These are phyloP conservation scores for Chironomus riparius DNA, from an alignment of 2,888 invertebrate genomes.

Conservation along the genomic window DNA sequence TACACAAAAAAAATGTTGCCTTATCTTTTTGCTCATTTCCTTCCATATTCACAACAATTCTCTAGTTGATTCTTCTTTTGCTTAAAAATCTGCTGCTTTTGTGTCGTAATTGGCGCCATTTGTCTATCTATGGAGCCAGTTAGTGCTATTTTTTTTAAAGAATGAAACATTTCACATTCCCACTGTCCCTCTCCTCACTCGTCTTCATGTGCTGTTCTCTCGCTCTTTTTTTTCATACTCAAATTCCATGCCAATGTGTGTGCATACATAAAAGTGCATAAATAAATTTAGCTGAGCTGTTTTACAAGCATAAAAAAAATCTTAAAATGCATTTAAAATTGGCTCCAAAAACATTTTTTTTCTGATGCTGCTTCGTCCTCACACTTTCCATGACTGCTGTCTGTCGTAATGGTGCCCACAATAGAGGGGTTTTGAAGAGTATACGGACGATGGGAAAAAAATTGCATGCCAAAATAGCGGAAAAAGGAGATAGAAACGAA, in stretches of 20 bases:
- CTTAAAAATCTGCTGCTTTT: not conserved
- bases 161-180: conserved; percentile 1
- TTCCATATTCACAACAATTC: too few relatives aligned
- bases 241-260: conserved; percentile 10
- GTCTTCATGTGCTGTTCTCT: not conserved
- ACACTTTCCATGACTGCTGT: not conserved
- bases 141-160: conserved; percentile 11
- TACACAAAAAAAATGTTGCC: not conserved
- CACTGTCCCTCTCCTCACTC: too few relatives aligned
- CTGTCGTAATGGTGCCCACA: too few relatives aligned
- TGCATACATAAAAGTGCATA: conserved; percentile 10
- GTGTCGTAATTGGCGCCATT: conserved; percentile 25
- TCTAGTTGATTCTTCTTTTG: not conserved
- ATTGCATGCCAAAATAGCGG: too few relatives aligned
- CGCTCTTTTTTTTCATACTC: not conserved
- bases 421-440: not conserved
- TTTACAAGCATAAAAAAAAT: not conserved
- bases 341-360: conserved; percentile 13
- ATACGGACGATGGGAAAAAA: not conserved
- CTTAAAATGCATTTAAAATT: conserved; percentile 9
- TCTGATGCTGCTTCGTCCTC: not conserved
- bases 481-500: too few relatives aligned
- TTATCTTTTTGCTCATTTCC: not conserved
- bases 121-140: conserved; percentile 19
- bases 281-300: conserved; percentile 4